Conservation (phyloP, 1,140 invertebrate species). For the Sitodiplosis mosellana region DNA sequence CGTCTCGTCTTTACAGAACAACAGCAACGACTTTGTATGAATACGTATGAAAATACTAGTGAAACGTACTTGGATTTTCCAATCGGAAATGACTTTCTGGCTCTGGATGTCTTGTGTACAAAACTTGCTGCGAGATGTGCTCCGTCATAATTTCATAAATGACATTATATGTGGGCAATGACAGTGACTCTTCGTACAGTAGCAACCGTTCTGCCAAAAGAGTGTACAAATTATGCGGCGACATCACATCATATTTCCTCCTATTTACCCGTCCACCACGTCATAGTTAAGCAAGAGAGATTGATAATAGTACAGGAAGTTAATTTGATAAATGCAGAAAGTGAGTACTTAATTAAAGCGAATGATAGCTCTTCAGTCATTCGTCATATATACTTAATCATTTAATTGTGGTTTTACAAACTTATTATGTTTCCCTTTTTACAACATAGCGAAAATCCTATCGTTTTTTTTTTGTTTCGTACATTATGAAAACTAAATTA, state of each 20-base stretch:
- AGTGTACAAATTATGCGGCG: constrained; percentile 93
- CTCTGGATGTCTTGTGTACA: constrained; percentile 79
- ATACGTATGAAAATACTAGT: background rate
- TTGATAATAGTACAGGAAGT: background rate
- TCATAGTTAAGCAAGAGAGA: background rate
- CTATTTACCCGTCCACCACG: constrained; percentile 30
- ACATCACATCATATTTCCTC: constrained; percentile 96
- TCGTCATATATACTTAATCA: no score
- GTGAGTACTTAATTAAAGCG: no score
- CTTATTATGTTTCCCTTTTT: no score
- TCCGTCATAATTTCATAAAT: constrained; percentile 98
- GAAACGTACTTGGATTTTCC: constrained; percentile 77
- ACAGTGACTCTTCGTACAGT: constrained; percentile 72
- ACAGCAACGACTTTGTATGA: background rate
- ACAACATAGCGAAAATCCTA: no score
- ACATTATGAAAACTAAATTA: constrained; percentile 3
- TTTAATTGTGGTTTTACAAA: no score
- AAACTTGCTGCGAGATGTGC: constrained; percentile 85
- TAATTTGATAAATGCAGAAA: no score
- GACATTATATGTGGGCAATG: constrained; percentile 91
- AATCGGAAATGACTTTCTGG: constrained; percentile 86
- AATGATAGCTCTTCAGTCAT: no score
- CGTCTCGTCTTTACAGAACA: no score
- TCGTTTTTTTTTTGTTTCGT: no score
- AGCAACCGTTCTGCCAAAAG: constrained; percentile 82